phyloP scores from a whole-genome alignment of 2,888 invertebrate genomes.

The Xanthia icteritia region DNA sequence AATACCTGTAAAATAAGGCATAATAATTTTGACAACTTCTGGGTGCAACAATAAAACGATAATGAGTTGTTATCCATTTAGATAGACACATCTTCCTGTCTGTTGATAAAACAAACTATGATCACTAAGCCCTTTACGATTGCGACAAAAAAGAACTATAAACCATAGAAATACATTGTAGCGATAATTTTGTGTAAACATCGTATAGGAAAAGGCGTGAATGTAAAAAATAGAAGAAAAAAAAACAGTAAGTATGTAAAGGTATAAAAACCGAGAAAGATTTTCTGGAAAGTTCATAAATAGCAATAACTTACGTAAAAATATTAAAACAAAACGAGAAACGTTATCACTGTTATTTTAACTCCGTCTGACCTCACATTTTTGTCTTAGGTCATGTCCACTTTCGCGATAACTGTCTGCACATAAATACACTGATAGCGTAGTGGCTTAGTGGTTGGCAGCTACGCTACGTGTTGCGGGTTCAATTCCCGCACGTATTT shows the following conservation, averaged over 20 bases:
- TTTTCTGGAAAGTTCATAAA: not conserved
- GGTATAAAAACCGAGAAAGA: not conserved
- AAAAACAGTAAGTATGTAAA: not conserved
- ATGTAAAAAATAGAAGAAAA: too few relatives aligned
- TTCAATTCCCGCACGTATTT: not conserved
- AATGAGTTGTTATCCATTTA: not conserved
- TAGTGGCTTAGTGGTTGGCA: not conserved
- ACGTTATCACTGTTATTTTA: constrained; percentile 34
- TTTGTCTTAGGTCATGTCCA: constrained; percentile 44
- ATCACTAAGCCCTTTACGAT: not conserved
- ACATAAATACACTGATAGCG: not conserved
- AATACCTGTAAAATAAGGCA: not conserved
- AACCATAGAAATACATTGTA: not conserved
- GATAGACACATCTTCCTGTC: too few relatives aligned
- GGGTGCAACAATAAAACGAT: not conserved
- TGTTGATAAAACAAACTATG: not conserved
- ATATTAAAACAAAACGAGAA: not conserved
- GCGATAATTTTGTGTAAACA: not conserved
- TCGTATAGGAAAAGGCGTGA: not conserved
- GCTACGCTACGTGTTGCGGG: not conserved
- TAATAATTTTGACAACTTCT: not conserved
- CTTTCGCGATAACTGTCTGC: constrained; percentile 19
- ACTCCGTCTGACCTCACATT: constrained; percentile 39
- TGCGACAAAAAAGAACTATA: not conserved
- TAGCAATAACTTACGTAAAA: not conserved